A percentile compares a stretch with the other conserved stretches of the same genome.
Evolutionary conservation across 2,113 vertebrate species (phyloP).

Genomic region (Anoplopoma fimbria): DNA sequence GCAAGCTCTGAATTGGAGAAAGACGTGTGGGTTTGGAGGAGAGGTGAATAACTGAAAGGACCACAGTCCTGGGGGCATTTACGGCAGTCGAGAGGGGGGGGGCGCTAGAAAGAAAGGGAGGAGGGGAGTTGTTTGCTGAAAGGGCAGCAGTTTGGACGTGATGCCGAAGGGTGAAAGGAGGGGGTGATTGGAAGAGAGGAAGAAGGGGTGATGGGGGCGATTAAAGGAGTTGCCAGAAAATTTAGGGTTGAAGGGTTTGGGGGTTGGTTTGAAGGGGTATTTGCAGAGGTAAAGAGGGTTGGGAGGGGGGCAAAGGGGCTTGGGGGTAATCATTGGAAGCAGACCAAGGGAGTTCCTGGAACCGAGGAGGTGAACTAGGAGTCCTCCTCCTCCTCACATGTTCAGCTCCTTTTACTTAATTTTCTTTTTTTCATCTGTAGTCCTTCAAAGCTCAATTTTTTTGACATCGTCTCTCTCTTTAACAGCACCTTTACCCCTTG

Average conservation of each 20-base stretch:
- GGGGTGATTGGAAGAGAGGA: conserved; percentile 52
- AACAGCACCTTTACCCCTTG: neutral
- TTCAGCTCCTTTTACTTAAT: conserved; percentile 36
- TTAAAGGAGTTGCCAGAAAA: conserved; percentile 72
- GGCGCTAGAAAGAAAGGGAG: conserved; percentile 11
- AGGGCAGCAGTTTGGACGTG: conserved; percentile 64
- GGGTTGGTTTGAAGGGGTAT: conserved; percentile 59
- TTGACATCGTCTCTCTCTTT: neutral
- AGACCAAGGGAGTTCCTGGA: conserved; percentile 83
- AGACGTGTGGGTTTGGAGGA: conserved; percentile 60
- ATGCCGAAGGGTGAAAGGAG: conserved; percentile 63
- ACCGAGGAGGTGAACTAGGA: conserved; percentile 70
- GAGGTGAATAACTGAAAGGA: conserved; percentile 72
- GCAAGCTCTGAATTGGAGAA: conserved; percentile 49
- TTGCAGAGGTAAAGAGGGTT: conserved; percentile 58
- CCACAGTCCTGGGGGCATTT: conserved; percentile 75
- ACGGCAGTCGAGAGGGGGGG: conserved; percentile 42
- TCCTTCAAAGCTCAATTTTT: neutral
- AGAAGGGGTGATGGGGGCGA: conserved; percentile 69
- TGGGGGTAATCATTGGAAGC: conserved; percentile 72
- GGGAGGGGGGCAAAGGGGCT: conserved; percentile 47
- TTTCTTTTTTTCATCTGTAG: neutral
- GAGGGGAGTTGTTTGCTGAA: conserved; percentile 67
- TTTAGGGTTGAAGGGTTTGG: conserved; percentile 42
- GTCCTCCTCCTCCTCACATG: conserved; percentile 47